phyloP scores from a whole-genome alignment of 2,113 vertebrate genomes.

The Varanus salvator region DNA sequence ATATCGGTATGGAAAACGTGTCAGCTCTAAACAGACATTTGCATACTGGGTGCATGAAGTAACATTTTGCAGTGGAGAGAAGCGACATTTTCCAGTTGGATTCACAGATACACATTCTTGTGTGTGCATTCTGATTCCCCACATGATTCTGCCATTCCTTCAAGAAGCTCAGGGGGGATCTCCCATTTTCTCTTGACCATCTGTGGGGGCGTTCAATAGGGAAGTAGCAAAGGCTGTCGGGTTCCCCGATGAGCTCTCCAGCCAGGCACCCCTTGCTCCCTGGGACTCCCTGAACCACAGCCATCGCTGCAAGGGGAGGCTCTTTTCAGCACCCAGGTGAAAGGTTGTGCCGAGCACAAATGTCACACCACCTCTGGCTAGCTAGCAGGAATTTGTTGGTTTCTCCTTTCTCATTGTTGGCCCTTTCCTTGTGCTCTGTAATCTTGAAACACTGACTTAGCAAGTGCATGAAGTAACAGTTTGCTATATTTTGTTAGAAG shows the following conservation, averaged over 20 bases:
- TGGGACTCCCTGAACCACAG: not conserved
- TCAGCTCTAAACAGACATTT: not conserved
- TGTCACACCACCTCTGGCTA: slow-evolving; percentile 31
- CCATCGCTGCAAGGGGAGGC: not conserved
- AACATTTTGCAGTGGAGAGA: not conserved
- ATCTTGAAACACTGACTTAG: slow-evolving; percentile 47
- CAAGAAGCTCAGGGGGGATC: not conserved
- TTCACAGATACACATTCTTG: not conserved
- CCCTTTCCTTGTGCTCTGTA: not conserved
- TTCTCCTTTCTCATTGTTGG: slow-evolving; percentile 52
- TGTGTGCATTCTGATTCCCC: not conserved
- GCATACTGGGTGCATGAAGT: not conserved
- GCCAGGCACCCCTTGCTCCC: not conserved
- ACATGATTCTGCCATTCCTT: not conserved
- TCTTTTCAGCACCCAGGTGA: slow-evolving; percentile 18
- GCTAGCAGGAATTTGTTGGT: slow-evolving; percentile 46
- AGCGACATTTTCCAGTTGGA: not conserved
- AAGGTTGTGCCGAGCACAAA: not conserved
- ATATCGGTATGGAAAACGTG: not conserved
- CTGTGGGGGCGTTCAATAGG: not conserved
- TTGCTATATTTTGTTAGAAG: slow-evolving; percentile 17
- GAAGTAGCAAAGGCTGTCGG: not conserved
- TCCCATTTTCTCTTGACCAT: not conserved
- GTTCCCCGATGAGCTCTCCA: not conserved
- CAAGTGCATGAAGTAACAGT: slow-evolving; percentile 6